Evolutionary conservation across 2,113 vertebrate genomes (phyloP).

Genomic region (Eolophus roseicapilla): DNA sequence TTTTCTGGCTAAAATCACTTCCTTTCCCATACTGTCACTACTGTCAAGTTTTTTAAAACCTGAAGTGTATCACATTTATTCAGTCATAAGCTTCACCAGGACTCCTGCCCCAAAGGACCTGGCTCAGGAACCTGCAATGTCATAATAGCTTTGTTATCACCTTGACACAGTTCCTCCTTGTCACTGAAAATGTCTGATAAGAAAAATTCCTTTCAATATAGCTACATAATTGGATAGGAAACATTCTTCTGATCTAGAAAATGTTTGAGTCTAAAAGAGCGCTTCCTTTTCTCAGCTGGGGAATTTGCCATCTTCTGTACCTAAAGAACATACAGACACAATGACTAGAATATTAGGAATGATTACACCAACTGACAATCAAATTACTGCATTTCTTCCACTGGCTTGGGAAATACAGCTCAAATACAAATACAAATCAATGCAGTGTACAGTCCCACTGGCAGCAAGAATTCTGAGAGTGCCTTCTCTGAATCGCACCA

Average conservation of each 20-base stretch:
- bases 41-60: neutral
- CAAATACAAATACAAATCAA: neutral
- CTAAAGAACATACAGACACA: neutral
- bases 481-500: neutral
- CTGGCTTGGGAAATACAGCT: neutral
- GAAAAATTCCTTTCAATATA: neutral
- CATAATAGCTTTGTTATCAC: neutral
- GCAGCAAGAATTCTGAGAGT: neutral
- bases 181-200: neutral
- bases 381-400: conserved; percentile 17
- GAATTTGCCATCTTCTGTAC: neutral
- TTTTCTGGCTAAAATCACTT: neutral
- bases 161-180: neutral
- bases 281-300: neutral
- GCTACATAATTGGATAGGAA: neutral
- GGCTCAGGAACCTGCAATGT: neutral
- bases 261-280: neutral
- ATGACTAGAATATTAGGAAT: neutral
- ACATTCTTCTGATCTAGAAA: neutral
- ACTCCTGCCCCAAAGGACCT: neutral
- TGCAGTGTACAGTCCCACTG: neutral
- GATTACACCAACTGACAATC: neutral
- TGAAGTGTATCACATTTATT: neutral
- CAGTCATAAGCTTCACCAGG: neutral
- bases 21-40: neutral